Conservation (phyloP, 53 echinoderm and acorn worm species). For the Paelopatides confundens region DNA sequence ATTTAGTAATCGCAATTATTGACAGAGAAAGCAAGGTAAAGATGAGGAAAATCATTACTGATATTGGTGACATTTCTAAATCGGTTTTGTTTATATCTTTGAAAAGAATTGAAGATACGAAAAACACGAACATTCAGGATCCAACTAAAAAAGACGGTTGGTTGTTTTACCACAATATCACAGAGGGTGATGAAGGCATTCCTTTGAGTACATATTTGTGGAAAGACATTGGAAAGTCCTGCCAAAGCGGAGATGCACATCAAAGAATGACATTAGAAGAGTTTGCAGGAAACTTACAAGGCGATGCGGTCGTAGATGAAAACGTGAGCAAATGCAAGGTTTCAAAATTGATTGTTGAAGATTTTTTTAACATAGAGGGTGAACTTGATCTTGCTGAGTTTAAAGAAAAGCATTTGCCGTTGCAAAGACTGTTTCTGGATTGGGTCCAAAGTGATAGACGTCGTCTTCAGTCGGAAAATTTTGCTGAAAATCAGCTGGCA, state of each 20-base stretch:
- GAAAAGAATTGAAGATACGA: not conserved
- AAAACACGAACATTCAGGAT: not conserved
- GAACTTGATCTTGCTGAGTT: not conserved
- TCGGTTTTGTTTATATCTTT: not conserved
- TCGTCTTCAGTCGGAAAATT: not conserved
- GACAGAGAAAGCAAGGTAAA: not conserved
- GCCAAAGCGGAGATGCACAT: too few species aligned
- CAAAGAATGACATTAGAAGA: not conserved
- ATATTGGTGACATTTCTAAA: not conserved
- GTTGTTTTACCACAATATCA: slow-evolving; percentile 11
- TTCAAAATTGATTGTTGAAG: not conserved
- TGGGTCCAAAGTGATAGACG: not conserved
- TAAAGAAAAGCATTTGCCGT: slow-evolving; percentile 3
- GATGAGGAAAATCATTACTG: not conserved
- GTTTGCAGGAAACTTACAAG: not conserved
- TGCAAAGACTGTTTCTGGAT: not conserved
- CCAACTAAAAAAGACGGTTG: not conserved
- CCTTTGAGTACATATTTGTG: not conserved
- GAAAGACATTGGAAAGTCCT: not conserved
- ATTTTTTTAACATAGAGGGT: not conserved
- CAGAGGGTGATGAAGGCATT: slow-evolving; percentile 7
- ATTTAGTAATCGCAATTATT: slow-evolving; percentile 12
- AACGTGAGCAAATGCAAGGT: not conserved
- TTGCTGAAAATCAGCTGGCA: not conserved
- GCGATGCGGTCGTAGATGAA: not conserved